Base-by-base conservation (phyloP, 2,888 invertebrate genomes). In the Calameuta pallipes region DNA sequence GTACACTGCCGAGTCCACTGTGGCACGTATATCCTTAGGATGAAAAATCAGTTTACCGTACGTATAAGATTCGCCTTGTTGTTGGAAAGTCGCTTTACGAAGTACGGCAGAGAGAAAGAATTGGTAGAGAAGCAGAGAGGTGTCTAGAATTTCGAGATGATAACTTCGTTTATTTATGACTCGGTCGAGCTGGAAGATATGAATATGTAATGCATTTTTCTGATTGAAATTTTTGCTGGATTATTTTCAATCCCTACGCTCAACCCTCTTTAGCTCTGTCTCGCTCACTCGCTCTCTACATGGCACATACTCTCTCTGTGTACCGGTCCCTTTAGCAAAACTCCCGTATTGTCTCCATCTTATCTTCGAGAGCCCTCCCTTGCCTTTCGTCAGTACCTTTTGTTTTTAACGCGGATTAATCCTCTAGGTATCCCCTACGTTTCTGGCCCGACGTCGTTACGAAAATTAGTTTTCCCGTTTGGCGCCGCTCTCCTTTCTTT, bases 151-250 rank as follows among this genome's bases (percentile, higher is more conserved):
- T 84, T 80, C 84, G 83, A 83, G 83, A 81, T 83, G 80, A 82
- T 85, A 85, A 85, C 83, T 86, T 85, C 78, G 80, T 83, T 87
- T 86, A 87, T 86, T 85, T 87, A 87, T 80, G 84, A 84, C 81
- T 82, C 79, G 75, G 78, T 75, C 75, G 75, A 76, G 68, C 78
- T 79, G 82, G 82, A 81, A 80, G 83, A 86, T 87, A 87, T 87
- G 89, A 90, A 90, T 90, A 90, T 89, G 88, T 89, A 88, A 90
- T 86, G 89, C 91, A 90, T 91, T 91, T 90, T 84, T 88, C 88
- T 90, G 91, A 91, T 91, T 91, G 90, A 90, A 90, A 90, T 89
- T 90, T 90, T 89, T 86, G 77, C 85, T 84, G 86, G 86, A 88
- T 89, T 89, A 87, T 90, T 89, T 89, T 85, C 82, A 30, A 71